Percentiles rank a stretch among this genome's conserved stretches.
Evolutionary conservation across 2,113 vertebrate species (phyloP).

Genomic region (Bos javanicus): DNA sequence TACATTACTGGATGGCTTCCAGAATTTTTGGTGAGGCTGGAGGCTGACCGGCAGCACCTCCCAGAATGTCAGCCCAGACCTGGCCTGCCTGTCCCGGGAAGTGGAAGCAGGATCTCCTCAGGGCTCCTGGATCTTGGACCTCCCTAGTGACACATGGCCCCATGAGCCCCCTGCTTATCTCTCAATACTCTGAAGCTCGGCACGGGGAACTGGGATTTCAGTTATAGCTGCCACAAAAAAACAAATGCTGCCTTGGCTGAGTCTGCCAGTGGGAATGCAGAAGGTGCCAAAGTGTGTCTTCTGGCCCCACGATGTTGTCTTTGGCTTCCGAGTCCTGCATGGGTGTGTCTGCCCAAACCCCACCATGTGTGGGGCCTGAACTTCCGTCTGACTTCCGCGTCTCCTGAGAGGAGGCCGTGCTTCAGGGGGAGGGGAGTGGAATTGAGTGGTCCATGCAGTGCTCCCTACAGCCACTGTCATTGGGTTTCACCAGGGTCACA

Average conservation of each 20-base stretch:
- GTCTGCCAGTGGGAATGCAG: not conserved
- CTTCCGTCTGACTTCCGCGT: not conserved
- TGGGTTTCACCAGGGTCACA: not conserved
- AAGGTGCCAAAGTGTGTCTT: not conserved
- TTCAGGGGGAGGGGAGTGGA: not conserved
- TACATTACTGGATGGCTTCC: not conserved
- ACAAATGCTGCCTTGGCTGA: not conserved
- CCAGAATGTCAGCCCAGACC: not conserved
- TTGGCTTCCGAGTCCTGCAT: not conserved
- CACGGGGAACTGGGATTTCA: not conserved
- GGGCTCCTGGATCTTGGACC: not conserved
- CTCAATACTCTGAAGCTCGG: not conserved
- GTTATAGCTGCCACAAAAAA: not conserved
- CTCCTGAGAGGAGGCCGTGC: too few relatives aligned
- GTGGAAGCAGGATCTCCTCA: not conserved
- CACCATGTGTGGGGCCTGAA: not conserved
- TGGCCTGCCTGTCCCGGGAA: not conserved
- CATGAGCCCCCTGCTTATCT: not conserved
- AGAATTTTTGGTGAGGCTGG: not conserved
- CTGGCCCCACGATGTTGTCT: not conserved
- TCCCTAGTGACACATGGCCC: not conserved
- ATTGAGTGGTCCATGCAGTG: not conserved
- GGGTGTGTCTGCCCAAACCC: not conserved
- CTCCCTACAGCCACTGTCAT: not conserved
- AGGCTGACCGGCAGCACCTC: not conserved